Conservation (phyloP, 2,113 vertebrate genomes). For the Cnemophilus loriae region DNA sequence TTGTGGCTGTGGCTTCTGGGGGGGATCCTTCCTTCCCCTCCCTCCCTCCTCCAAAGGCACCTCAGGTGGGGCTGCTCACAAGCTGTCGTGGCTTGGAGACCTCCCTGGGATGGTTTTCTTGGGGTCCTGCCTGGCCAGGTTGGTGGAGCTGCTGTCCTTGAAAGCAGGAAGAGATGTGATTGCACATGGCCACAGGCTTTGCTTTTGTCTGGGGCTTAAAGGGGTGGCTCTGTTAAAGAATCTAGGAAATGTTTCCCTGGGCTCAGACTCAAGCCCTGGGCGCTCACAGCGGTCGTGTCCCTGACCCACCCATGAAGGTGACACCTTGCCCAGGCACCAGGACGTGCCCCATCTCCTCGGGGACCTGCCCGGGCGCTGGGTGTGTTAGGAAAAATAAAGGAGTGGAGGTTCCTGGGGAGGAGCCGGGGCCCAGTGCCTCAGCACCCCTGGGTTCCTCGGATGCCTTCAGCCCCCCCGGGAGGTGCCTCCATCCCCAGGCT, state of each 20-base stretch:
- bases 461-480: background rate
- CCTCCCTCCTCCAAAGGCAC: background rate
- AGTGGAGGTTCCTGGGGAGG: background rate
- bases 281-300: rapidly evolving
- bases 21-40: background rate
- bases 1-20: rapidly evolving
- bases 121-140: background rate
- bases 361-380: background rate
- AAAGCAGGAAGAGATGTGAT: background rate
- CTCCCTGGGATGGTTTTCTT: background rate
- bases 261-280: background rate
- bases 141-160: background rate
- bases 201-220: background rate
- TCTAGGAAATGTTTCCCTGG: background rate
- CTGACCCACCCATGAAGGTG: background rate
- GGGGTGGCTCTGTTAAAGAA: background rate
- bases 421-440: background rate
- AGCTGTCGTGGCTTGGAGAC: background rate
- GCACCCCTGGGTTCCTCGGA: background rate
- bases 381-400: background rate
- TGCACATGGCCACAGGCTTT: background rate
- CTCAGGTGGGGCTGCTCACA: rapidly evolving
- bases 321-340: background rate
- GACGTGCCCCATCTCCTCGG: background rate
- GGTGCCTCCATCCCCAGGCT: background rate